These are phyloP conservation scores for Diceros bicornis DNA, from an alignment of 2,797 vertebrate species.

Conservation along the genomic window DNA sequence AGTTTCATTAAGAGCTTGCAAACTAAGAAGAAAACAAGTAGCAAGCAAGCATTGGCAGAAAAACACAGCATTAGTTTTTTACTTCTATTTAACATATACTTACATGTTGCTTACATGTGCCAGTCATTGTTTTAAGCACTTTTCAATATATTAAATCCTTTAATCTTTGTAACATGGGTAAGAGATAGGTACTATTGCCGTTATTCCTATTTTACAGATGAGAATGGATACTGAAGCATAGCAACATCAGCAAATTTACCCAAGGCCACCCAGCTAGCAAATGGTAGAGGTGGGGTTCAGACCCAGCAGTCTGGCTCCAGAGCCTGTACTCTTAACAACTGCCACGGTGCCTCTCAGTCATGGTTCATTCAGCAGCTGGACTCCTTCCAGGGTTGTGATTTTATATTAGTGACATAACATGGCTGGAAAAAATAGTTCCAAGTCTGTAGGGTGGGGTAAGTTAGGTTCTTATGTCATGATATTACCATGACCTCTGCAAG, in stretches of 20 bases:
- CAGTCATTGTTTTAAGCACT: not conserved
- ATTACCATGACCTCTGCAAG: not conserved
- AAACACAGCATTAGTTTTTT: slow-evolving; percentile 1
- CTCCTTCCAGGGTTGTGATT: not conserved
- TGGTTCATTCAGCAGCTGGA: not conserved
- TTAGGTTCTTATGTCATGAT: not conserved
- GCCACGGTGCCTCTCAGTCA: not conserved
- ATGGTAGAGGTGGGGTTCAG: not conserved
- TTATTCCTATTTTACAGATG: not conserved
- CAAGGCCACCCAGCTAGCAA: not conserved
- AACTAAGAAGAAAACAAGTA: not conserved
- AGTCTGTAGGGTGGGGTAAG: not conserved
- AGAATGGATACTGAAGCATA: not conserved
- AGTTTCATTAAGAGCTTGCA: slow-evolving; percentile 28
- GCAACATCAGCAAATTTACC: not conserved
- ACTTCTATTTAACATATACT: not conserved
- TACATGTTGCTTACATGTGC: not conserved
- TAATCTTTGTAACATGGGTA: not conserved
- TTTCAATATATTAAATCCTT: not conserved
- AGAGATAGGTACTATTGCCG: not conserved
- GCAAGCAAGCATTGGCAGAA: not conserved
- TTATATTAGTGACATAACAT: not conserved
- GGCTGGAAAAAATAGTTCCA: slow-evolving; percentile 23
- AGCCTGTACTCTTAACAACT: not conserved
- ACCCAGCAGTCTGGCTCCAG: not conserved